Evolutionary conservation across 1,140 invertebrate genomes (phyloP), one percentile per base, ranked within the genome.

Genomic region (Rhyacophila brunnea): DNA sequence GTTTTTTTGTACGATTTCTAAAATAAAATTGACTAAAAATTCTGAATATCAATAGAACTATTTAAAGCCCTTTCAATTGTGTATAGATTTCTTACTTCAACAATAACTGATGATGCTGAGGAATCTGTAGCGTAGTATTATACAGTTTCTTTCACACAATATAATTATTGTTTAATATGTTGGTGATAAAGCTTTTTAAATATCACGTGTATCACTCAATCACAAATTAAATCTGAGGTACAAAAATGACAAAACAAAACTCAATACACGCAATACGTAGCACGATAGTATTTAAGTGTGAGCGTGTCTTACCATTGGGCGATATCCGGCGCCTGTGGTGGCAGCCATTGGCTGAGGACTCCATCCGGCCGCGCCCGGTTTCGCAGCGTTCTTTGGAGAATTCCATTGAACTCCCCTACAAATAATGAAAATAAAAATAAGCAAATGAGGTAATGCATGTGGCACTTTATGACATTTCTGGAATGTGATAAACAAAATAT

Each of bases 301-400:
- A 5, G 35, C 13, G 35, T 19, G 35, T 51, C 81, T 81, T 80
- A 90, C 90, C 90, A 92, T 92, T 47, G 90, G 90, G 74, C 89
- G 81, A 77, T 92, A 92, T 65, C 87, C 88, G 58, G 86, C 89
- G 62, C 87, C 89, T 54, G 90, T 92, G 43, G 90, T 92, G 49
- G 88, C 89, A 64, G 89, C 88, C 87, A 92, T 91, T 20, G 89
- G 89, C 73, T 91, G 89, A 40, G 89, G 90, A 66, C 84, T 89
- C 90, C 90, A 92, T 53, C 80, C 81, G 59, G 81, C 80, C n/a
- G 78, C 77, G 63, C 87, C 85, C 19, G 87, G 81, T 80, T 91
- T 91, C 44, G 87, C 87, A 49, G 85, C 81, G 74, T 90, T 91
- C 79, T 91, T 91, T 44, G 90, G 89, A 35, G 90, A 92, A 74